Evolutionary conservation across 2,888 invertebrate genomes (phyloP), one percentile per base, ranked within the genome.

Genomic region (Tipula confusa): DNA sequence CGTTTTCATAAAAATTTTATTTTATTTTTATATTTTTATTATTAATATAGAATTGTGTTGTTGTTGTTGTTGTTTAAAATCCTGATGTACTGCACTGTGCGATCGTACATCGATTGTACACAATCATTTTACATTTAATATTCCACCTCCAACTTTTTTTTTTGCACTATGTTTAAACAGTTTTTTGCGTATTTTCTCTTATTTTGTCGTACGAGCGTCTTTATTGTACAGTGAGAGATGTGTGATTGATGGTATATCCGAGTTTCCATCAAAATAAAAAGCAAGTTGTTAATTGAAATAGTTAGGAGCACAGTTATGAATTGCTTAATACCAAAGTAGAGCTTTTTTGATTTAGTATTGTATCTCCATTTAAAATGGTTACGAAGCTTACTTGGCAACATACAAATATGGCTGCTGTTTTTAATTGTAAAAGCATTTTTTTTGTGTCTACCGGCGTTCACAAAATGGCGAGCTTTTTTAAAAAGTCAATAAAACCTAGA

Each of bases 101-200:
- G 80, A 80, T 80, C 80, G 80, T 29, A 80, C 80, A 80, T 29
- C 29, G 31, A 80, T 80, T 31, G 24, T 64, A 80, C 29, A 80
- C 80, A 80, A 80, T 31, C 29, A 29, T 80, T 31, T 29, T 80
- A 80, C 80, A 80, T 80, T 80, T 80, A 80, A 29, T 80, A 80
- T 80, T 80, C 80, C 80, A 80, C 80, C 80, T 80, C 29, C 80
- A 80, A 80, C 80, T 80, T 80, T 29, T 80, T 29, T 1, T 3
- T 64, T 24, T 64, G 64, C 15, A 48, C 48, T 18, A 48, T 6
- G 18, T 48, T 48, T 15, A 18, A 5, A 48, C 2, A 48, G 18
- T 1, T 15, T 48, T 38, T 64, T 24, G 24, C 43, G 43, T 43
- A 24, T 64, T 64, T 64, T 64, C 24, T 64, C 64, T 64, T 7